Evolutionary conservation across 2,888 invertebrate species (phyloP).

Genomic region (Arenicola marina): DNA sequence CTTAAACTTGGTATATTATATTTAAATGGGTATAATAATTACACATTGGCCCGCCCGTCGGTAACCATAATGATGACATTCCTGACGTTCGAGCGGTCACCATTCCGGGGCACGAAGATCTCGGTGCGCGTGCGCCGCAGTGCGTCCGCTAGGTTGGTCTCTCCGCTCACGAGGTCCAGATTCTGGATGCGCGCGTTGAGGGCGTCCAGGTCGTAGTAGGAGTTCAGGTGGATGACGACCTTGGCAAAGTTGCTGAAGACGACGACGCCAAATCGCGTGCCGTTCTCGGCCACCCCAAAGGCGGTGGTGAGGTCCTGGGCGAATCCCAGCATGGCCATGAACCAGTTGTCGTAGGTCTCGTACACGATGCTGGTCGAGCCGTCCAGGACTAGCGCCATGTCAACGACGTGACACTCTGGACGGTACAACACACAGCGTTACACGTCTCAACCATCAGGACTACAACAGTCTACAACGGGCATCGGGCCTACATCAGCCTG

Average conservation of each 20-base stretch:
- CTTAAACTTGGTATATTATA: no score
- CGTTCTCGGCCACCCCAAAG: not conserved
- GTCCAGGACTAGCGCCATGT: slow-evolving; percentile 4
- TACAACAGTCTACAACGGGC: no score
- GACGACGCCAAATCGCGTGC: not conserved
- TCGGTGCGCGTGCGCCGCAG: slow-evolving; percentile 3
- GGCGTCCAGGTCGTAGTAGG: not conserved
- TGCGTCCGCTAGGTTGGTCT: slow-evolving; percentile 27
- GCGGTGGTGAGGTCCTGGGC: not conserved
- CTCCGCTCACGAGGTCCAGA: slow-evolving; percentile 12
- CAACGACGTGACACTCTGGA: slow-evolving; percentile 1
- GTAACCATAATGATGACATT: not conserved
- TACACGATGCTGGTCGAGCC: not conserved
- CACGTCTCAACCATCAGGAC: no score
- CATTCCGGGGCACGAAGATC: not conserved
- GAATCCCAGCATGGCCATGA: not conserved
- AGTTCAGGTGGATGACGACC: not conserved
- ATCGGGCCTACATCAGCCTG: no score
- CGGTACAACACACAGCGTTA: no score
- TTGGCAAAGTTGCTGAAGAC: not conserved
- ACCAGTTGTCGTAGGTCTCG: not conserved
- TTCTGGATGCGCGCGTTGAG: not conserved
- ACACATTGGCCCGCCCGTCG: slow-evolving; percentile 1
- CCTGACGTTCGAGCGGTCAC: not conserved
- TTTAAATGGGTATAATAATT: no score